Conservation (phyloP, 1,140 invertebrate species). For the Myzus persicae region DNA sequence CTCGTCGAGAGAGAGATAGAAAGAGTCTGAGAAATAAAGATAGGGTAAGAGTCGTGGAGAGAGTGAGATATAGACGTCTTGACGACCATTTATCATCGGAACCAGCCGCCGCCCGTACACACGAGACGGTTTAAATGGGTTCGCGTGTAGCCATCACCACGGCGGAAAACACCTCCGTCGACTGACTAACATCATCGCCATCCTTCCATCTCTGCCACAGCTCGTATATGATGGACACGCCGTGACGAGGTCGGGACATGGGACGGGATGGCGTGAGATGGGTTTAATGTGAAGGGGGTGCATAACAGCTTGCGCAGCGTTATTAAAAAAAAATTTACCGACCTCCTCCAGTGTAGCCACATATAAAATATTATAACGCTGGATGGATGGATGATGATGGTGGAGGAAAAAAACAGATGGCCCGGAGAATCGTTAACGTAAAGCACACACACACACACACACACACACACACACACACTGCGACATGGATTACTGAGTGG, state of each 20-base stretch:
- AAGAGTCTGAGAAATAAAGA: background rate
- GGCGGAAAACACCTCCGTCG: background rate
- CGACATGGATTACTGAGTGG: background rate
- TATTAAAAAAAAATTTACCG: slow-evolving; percentile 54
- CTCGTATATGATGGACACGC: background rate
- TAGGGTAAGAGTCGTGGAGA: background rate
- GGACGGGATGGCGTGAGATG: background rate
- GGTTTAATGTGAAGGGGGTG: background rate
- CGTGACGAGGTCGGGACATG: background rate
- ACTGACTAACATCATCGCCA: background rate
- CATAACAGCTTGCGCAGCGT: slow-evolving; percentile 37
- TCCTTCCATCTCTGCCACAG: background rate
- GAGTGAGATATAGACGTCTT: background rate
- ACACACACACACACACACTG: too few relatives aligned
- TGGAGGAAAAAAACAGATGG: slow-evolving; percentile 16
- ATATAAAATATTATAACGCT: background rate
- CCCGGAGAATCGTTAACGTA: slow-evolving; percentile 28
- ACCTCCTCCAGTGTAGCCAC: background rate
- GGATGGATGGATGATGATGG: background rate
- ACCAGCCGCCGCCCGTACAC: background rate
- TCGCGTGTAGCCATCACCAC: slow-evolving; percentile 20
- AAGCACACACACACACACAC: background rate
- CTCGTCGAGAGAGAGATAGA: background rate
- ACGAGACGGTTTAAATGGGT: slow-evolving; percentile 33
- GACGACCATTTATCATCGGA: background rate